Base-by-base conservation (phyloP, 2,113 vertebrate genomes). In the Marcusenius ussheri region DNA sequence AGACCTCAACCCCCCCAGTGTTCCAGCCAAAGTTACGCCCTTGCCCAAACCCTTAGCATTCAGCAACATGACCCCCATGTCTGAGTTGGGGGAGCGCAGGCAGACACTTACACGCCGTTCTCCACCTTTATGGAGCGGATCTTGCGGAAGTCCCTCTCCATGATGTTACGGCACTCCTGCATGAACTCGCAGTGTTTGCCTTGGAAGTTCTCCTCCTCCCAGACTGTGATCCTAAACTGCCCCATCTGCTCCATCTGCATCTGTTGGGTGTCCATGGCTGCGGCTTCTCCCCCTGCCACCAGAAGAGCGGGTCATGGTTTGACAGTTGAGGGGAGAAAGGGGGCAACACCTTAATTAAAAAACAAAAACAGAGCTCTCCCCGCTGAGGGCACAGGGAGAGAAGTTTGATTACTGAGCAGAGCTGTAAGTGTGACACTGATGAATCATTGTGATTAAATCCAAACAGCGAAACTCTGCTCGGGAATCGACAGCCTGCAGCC, bases 131-230 rank as follows among this genome's bases (percentile, higher is more conserved):
- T 96, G 74, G 98, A 99, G 95, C 98, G 98, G 93, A 98, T 98
- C 95, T 97, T 97, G 95, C 96, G 95, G 96, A 99, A 98, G 92
- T 96, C 94, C 90, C 97, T 96, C 93, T 99, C 98, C 96, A 98
- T 96, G 95, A 98, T 96, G 96, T 97, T 98, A 89, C 97, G 96
- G 88, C 98, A 99, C 93, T 99, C 98, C 93, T 97, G 96, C 95
- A 97, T 96, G 94, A 99, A 97, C 91, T 97, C 97, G 39, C 97
- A 98, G 93, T 96, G 96, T 93, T 98, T 98, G 90, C 98, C 98
- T 95, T 99, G 98, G 96, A 99, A 99, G 95, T 97, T 97, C 91
- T 99, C 98, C 93, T 99, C 97, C 90, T 99, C 98, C 97, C 98
- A 98, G 39, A 99, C 96, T 0, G 97, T 99, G 95, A 99, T 97